Evolutionary conservation across 53 echinoderm and acorn worm genomes (phyloP).

Genomic region (Pentamera pediparva): DNA sequence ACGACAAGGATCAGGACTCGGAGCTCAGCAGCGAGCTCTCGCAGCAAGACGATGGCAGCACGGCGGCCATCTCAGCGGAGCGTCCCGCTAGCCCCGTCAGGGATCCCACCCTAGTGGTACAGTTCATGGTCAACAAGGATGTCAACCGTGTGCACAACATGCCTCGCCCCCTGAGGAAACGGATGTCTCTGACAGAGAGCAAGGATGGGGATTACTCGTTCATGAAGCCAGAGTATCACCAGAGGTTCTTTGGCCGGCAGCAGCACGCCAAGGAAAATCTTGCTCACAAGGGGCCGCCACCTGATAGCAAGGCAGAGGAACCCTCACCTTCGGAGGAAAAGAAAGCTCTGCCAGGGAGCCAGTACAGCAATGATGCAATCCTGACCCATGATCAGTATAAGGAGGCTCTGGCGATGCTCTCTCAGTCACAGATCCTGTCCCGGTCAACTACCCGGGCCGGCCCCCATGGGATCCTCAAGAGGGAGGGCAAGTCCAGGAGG

Average conservation of each 20-base stretch:
- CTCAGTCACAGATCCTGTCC: constrained; percentile 69
- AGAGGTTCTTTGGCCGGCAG: constrained; percentile 23
- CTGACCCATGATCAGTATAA: constrained; percentile 81
- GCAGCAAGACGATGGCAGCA: constrained; percentile 48
- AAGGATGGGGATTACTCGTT: constrained; percentile 81
- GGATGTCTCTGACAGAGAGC: constrained; percentile 85
- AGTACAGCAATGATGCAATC: constrained; percentile 71
- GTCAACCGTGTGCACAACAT: constrained; percentile 75
- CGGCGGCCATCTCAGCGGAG: constrained; percentile 58
- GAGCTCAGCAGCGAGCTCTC: constrained; percentile 54
- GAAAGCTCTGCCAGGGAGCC: constrained; percentile 9
- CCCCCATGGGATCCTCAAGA: constrained; percentile 74
- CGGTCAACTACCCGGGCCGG: constrained; percentile 49
- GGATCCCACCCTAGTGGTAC: constrained; percentile 59
- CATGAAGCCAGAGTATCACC: constrained; percentile 58
- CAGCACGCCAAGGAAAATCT: background rate
- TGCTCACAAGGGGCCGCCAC: constrained; percentile 18
- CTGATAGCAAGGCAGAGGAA: constrained; percentile 29
- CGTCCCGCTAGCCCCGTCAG: constrained; percentile 73
- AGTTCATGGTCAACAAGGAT: constrained; percentile 70
- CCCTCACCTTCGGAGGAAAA: constrained; percentile 20
- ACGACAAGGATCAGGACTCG: constrained; percentile 53
- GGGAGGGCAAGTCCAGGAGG: constrained; percentile 48
- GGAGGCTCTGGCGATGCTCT: constrained; percentile 65
- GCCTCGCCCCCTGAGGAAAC: constrained; percentile 91